phyloP scores from a whole-genome alignment of 2,113 vertebrate genomes.

The Megalops atlanticus region DNA sequence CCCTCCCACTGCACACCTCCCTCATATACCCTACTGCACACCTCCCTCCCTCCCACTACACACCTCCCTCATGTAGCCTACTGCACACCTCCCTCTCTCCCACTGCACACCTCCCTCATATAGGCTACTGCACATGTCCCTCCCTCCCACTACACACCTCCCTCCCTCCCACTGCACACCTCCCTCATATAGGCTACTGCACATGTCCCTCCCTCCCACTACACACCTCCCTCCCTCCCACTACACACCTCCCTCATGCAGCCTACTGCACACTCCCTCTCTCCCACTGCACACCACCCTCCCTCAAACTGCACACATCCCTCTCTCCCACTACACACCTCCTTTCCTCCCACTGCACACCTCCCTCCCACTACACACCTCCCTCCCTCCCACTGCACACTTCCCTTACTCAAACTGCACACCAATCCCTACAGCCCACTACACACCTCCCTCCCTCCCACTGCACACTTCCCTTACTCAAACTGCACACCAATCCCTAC shows the following conservation, averaged over 20 bases:
- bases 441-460: background rate
- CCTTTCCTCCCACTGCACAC: no score
- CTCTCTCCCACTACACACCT: no score
- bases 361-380: no score
- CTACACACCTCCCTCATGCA: no score
- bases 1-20: no score
- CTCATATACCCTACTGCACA: no score
- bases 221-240: background rate
- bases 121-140: background rate
- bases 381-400: background rate
- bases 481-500: background rate
- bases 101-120: background rate
- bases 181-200: background rate
- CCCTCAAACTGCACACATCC: no score
- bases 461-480: background rate
- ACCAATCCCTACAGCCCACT: background rate
- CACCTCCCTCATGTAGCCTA: no score
- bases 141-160: background rate
- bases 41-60: no score
- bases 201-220: background rate
- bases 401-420: background rate
- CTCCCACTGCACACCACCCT: no score
- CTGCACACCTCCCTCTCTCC: background rate
- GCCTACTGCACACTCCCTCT: no score
- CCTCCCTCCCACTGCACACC: background rate